Conservation (phyloP, 1,140 invertebrate genomes). For the Drosophila sucinea region DNA sequence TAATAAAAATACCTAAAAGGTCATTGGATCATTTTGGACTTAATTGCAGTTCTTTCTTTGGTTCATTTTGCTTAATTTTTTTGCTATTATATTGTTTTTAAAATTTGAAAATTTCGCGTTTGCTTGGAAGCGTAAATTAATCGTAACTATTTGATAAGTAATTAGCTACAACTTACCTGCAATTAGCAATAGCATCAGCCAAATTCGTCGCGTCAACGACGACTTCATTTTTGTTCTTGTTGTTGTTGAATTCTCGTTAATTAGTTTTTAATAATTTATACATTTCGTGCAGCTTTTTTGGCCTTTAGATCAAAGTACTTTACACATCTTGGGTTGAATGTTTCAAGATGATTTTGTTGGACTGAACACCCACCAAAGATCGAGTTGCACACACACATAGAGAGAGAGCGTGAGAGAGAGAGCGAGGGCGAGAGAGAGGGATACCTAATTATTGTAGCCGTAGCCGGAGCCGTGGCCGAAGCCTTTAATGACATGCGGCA, state of each 20-base stretch:
- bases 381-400: slow-evolving; percentile 35
- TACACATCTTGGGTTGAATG: slow-evolving; percentile 28
- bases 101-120: too few species aligned
- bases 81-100: too few species aligned
- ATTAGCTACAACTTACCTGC: slow-evolving; percentile 41
- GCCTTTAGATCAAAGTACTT: slow-evolving; percentile 26
- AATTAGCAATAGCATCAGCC: slow-evolving; percentile 44
- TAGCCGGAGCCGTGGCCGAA: slow-evolving; percentile 9
- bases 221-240: slow-evolving; percentile 41
- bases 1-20: too few species aligned
- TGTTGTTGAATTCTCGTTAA: slow-evolving; percentile 23
- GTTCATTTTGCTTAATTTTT: too few species aligned
- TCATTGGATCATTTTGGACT: too few species aligned
- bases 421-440: slow-evolving; percentile 2
- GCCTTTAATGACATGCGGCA: slow-evolving; percentile 9
- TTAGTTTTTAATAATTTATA: slow-evolving; percentile 20
- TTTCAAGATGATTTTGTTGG: slow-evolving; percentile 15
- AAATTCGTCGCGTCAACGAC: slow-evolving; percentile 25
- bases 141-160: background rate
- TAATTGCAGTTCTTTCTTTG: too few species aligned
- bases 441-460: background rate
- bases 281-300: background rate
- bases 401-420: slow-evolving; percentile 8
- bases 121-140: too few species aligned
- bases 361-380: slow-evolving; percentile 26